Conservation (phyloP, 2,113 vertebrate species). For the Hypocryptadius cinnamomeus region DNA sequence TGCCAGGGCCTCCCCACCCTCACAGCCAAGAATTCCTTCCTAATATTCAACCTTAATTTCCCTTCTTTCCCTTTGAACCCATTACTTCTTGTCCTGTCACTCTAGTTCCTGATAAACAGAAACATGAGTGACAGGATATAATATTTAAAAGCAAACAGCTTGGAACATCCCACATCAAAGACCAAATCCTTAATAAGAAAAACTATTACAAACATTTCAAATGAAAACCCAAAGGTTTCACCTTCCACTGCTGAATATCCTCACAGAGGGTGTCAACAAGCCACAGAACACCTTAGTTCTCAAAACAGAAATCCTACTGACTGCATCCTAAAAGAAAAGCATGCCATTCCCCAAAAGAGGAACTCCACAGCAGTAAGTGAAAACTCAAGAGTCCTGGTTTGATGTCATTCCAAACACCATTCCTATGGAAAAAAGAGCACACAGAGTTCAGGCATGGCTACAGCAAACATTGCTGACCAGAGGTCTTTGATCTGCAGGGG, state of each 20-base stretch:
- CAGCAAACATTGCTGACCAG: neutral
- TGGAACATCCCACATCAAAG: neutral
- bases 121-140: neutral
- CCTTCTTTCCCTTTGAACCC: neutral
- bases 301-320: neutral
- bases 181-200: neutral
- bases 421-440: neutral
- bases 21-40: fast-evolving
- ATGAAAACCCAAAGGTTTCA: neutral
- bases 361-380: neutral
- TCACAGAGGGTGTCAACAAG: neutral
- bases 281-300: neutral
- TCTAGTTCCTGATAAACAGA: neutral
- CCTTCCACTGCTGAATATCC: neutral
- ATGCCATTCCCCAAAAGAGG: neutral
- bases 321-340: neutral
- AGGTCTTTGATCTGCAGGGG: neutral
- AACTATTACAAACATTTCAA: neutral
- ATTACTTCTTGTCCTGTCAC: neutral
- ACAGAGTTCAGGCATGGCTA: neutral
- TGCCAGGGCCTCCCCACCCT: neutral
- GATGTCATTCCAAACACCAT: neutral
- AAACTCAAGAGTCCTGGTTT: neutral
- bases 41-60: neutral
- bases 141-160: neutral